Conservation (phyloP, 2,113 vertebrate species). For the Bucco capensis region DNA sequence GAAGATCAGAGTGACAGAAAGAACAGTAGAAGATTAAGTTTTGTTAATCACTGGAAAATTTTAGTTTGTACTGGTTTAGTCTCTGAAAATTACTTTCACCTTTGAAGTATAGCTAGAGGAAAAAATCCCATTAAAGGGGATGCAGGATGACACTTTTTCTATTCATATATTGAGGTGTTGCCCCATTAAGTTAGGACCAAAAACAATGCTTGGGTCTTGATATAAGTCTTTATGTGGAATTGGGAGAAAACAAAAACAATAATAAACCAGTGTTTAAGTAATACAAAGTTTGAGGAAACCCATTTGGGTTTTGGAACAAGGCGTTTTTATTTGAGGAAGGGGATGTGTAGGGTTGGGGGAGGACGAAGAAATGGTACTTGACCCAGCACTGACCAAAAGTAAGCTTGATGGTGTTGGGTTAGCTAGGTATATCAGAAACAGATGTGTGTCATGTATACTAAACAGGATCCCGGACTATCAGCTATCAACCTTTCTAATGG, state of each 20-base stretch:
- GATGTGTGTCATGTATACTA: conserved; percentile 28
- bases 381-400: neutral
- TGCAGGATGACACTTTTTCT: neutral
- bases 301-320: neutral
- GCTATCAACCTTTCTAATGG: neutral
- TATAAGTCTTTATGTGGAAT: neutral
- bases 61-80: neutral
- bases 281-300: neutral
- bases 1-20: neutral
- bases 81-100: neutral
- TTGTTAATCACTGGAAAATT: neutral
- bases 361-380: neutral
- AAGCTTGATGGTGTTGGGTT: neutral
- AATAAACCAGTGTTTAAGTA: neutral
- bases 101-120: neutral
- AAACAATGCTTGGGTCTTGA: neutral
- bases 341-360: neutral
- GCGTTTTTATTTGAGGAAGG: neutral
- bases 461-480: neutral
- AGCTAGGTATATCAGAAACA: neutral
- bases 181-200: neutral
- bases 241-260: neutral
- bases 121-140: neutral
- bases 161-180: neutral
- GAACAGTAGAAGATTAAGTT: neutral